These are phyloP conservation scores for Lineus longissimus DNA, from an alignment of 1,140 invertebrate genomes.

Conservation along the genomic window DNA sequence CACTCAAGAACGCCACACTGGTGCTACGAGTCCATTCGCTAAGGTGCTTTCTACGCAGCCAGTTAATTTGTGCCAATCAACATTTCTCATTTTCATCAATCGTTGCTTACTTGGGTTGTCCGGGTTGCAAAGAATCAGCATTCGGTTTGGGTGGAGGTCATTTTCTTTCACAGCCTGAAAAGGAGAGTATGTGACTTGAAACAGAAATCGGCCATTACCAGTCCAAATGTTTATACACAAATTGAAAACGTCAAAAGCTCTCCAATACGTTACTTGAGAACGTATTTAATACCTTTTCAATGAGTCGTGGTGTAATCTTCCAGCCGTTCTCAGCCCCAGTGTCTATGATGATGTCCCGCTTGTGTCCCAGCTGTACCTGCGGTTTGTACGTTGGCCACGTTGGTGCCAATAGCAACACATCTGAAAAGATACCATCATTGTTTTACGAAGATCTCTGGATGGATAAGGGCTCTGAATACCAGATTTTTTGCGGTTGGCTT, in stretches of 20 bases:
- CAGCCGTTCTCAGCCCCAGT: constrained; percentile 30
- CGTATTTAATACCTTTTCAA: constrained; percentile 42
- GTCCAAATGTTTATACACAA: no score
- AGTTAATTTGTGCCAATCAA: no score
- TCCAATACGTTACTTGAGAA: no score
- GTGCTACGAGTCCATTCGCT: no score
- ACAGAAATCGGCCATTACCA: no score
- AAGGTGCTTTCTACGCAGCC: no score
- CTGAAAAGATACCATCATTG: constrained; percentile 21
- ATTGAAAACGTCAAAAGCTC: no score
- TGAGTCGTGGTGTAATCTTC: constrained; percentile 34
- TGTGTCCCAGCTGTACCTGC: constrained; percentile 35
- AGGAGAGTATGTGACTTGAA: neutral
- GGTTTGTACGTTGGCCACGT: constrained; percentile 49
- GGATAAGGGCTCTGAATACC: no score
- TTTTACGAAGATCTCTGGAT: no score
- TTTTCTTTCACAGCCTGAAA: neutral
- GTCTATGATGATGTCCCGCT: constrained; percentile 28
- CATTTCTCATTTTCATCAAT: no score
- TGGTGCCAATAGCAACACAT: constrained; percentile 44
- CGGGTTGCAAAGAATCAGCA: constrained; percentile 47
- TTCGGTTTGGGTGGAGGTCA: constrained; percentile 24
- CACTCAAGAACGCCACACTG: no score
- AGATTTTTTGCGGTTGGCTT: no score
- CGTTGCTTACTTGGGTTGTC: constrained; percentile 51